phyloP scores from a whole-genome alignment of 1,140 invertebrate species.

The Ceratina japonica region DNA sequence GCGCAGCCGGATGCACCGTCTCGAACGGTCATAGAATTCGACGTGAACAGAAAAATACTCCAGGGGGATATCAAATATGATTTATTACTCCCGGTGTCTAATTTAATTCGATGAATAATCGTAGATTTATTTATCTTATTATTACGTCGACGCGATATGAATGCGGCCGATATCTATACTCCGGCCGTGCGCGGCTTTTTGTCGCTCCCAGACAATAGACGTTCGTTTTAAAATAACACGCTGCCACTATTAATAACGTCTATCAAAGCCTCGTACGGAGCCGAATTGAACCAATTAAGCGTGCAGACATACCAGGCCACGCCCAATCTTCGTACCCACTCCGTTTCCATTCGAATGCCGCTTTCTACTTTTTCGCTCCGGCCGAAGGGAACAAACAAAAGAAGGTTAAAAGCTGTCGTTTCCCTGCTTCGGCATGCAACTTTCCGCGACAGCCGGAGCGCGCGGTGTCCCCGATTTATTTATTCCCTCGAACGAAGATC shows the following conservation, averaged over 20 bases:
- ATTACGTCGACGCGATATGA: too few relatives aligned
- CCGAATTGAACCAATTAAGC: background rate
- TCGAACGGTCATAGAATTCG: background rate
- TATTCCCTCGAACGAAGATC: background rate
- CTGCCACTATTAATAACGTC: background rate
- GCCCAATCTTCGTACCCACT: background rate
- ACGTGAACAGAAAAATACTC: too few relatives aligned
- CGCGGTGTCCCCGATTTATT: background rate
- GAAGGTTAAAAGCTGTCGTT: background rate
- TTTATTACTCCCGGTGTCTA: too few relatives aligned
- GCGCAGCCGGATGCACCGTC: background rate
- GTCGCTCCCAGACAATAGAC: background rate
- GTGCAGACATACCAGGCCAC: background rate
- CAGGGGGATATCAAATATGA: background rate
- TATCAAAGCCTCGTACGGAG: background rate
- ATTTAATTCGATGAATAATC: too few relatives aligned
- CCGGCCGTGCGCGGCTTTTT: too few relatives aligned
- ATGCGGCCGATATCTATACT: too few relatives aligned
- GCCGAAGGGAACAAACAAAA: background rate
- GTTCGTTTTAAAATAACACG: background rate
- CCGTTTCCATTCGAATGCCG: background rate
- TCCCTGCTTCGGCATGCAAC: background rate
- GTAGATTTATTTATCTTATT: too few relatives aligned
- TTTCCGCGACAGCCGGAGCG: background rate
- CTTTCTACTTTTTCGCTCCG: background rate